Conservation (phyloP, 2,888 invertebrate genomes). For the Rapana venosa region DNA sequence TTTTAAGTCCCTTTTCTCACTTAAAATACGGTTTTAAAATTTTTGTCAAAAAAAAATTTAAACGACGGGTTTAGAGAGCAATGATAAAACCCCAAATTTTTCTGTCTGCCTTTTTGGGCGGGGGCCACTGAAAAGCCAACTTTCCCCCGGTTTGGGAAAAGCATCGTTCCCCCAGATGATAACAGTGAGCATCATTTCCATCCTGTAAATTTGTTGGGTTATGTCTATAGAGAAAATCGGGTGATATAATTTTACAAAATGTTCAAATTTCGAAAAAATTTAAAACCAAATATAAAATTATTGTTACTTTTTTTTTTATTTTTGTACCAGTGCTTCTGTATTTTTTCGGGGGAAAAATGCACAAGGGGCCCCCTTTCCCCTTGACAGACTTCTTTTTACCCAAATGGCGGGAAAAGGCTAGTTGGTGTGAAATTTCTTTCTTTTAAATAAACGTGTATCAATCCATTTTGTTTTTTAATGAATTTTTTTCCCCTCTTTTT, state of each 20-base stretch:
- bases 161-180: constrained; percentile 53
- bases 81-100: constrained; percentile 45
- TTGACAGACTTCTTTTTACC: not conserved
- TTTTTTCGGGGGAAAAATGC: constrained; percentile 41
- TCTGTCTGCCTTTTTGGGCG: constrained; percentile 49
- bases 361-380: constrained; percentile 34
- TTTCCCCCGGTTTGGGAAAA: constrained; percentile 49
- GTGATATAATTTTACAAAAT: not conserved
- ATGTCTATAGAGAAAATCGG: not conserved
- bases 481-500: too few species aligned
- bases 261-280: not conserved
- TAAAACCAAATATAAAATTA: not conserved
- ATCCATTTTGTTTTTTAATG: too few species aligned
- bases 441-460: too few species aligned
- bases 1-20: too few species aligned
- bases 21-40: too few species aligned
- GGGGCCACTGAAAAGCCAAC: constrained; percentile 49
- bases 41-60: too few species aligned
- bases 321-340: not conserved
- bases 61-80: too few species aligned
- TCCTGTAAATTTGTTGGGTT: constrained; percentile 17
- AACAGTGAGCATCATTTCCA: constrained; percentile 45
- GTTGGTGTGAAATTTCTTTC: too few species aligned
- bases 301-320: not conserved
- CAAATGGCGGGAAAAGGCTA: not conserved